Conservation (phyloP, 1,140 invertebrate species). For the Drosophila cardini region DNA sequence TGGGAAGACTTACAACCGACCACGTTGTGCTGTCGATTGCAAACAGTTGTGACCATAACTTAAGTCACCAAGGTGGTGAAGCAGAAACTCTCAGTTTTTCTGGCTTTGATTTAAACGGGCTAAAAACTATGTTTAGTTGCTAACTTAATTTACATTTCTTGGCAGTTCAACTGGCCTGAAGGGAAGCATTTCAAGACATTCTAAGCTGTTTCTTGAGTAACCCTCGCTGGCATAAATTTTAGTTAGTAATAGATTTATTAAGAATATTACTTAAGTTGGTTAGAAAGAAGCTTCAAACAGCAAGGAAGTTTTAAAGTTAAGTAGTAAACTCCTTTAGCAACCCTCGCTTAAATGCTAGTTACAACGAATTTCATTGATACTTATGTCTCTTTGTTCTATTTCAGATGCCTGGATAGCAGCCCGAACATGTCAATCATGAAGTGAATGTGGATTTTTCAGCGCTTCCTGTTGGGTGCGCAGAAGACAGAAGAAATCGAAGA, state of each 20-base stretch:
- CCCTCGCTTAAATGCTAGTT: conserved; percentile 38
- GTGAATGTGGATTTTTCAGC: conserved; percentile 24
- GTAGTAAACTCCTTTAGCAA: neutral
- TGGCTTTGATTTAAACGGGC: conserved; percentile 1
- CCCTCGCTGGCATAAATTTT: neutral
- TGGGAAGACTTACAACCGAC: conserved; percentile 21
- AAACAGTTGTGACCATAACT: conserved; percentile 13
- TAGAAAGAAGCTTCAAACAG: no score
- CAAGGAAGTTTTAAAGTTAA: no score
- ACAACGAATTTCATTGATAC: conserved; percentile 50
- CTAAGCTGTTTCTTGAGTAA: neutral
- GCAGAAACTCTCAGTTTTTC: neutral
- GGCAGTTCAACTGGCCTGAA: no score
- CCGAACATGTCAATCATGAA: conserved; percentile 67
- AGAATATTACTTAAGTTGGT: no score
- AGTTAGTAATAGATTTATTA: no score
- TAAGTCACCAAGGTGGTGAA: neutral
- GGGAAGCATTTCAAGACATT: neutral
- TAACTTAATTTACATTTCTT: no score
- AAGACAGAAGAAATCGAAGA: conserved; percentile 33
- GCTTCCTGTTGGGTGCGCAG: conserved; percentile 71
- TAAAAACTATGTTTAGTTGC: no score
- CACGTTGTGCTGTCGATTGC: conserved; percentile 5
- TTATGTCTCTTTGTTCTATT: conserved; percentile 51
- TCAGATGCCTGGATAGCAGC: conserved; percentile 20